These are phyloP conservation scores for Natator depressus DNA, from an alignment of 2,113 vertebrate genomes.

Conservation along the genomic window DNA sequence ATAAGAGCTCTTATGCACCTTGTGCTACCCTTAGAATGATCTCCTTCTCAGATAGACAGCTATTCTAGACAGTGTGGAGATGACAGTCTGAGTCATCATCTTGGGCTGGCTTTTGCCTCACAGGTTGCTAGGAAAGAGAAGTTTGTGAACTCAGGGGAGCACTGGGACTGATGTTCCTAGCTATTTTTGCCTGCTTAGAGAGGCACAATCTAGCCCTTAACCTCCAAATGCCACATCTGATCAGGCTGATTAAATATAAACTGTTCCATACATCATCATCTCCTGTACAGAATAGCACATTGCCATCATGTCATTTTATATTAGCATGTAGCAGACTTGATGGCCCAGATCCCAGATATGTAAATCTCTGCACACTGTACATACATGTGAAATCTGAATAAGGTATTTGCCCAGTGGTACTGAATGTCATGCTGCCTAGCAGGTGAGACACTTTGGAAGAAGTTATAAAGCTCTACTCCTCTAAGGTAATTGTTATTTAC, in stretches of 20 bases:
- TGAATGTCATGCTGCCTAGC: neutral
- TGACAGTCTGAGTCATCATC: rapidly evolving
- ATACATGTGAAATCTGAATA: neutral
- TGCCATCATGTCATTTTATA: neutral
- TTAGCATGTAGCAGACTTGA: neutral
- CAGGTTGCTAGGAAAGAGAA: neutral
- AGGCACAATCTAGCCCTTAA: neutral
- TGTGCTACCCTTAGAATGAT: neutral
- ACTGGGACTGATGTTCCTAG: neutral
- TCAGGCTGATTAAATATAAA: neutral
- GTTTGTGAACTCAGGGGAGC: neutral
- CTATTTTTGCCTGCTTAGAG: neutral
- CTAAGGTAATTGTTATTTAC: rapidly evolving
- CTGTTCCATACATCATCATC: neutral
- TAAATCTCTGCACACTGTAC: neutral
- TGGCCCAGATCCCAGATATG: neutral
- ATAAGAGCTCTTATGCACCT: neutral
- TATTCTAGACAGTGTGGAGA: rapidly evolving
- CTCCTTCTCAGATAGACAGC: neutral
- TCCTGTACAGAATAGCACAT: neutral
- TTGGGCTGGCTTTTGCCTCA: neutral
- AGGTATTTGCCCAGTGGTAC: neutral
- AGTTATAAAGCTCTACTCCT: neutral
- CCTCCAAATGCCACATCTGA: neutral
- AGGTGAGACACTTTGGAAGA: neutral